Percentiles rank a stretch among this genome's conserved stretches.
These are phyloP conservation scores for Phaethon lepturus DNA, from an alignment of 2,113 vertebrate genomes.

Conservation along the genomic window DNA sequence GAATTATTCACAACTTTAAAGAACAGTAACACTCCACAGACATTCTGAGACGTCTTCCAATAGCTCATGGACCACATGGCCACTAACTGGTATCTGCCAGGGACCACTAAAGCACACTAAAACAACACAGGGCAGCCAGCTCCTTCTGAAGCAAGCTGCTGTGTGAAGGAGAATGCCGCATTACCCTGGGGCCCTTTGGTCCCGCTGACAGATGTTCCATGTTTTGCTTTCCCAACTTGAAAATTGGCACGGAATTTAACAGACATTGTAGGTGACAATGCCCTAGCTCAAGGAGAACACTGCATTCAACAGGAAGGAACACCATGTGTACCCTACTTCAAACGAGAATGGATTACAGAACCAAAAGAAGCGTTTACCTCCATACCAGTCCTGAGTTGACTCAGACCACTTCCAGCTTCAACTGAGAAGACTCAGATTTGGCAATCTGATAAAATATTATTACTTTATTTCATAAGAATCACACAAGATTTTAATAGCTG, in stretches of 20 bases:
- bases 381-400: background rate
- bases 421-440: background rate
- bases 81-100: background rate
- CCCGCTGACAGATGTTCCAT: fast-evolving
- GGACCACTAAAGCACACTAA: background rate
- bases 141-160: background rate
- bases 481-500: background rate
- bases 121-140: background rate
- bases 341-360: background rate
- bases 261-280: background rate
- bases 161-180: fast-evolving
- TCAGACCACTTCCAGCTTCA: background rate
- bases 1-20: background rate
- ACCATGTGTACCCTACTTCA: fast-evolving
- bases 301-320: fast-evolving
- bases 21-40: background rate
- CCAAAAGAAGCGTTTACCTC: background rate
- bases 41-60: background rate
- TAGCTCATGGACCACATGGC: background rate
- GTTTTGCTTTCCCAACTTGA: background rate
- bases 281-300: fast-evolving
- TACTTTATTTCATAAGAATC: background rate
- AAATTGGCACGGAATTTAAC: background rate
- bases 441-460: background rate
- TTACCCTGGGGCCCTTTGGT: fast-evolving